A percentile compares a stretch with the other conserved stretches of the same genome.
These are phyloP conservation scores for Carcinoscorpius rotundicauda DNA, from an alignment of 1,140 invertebrate genomes.

Conservation along the genomic window DNA sequence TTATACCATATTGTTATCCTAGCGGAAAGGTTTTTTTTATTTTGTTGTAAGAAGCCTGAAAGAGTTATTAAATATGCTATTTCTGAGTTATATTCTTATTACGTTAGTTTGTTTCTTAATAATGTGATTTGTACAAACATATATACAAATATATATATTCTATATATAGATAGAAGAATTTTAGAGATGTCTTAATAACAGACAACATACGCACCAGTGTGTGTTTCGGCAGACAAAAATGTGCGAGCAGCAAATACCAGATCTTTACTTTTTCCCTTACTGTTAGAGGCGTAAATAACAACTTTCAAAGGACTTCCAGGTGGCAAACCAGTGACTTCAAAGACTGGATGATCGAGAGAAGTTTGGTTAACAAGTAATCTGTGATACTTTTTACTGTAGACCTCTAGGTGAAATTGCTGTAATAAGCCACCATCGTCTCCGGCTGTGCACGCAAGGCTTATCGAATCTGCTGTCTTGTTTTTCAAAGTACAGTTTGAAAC, in stretches of 20 bases:
- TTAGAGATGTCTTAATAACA: background rate
- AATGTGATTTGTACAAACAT: too few species aligned
- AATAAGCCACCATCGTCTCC: conserved; percentile 72
- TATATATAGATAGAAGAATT: too few species aligned
- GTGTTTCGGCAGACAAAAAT: conserved; percentile 17
- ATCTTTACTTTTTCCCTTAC: conserved; percentile 50
- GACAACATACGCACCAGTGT: conserved; percentile 16
- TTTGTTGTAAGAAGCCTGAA: too few species aligned
- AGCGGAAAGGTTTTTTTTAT: too few species aligned
- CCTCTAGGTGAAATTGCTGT: conserved; percentile 67
- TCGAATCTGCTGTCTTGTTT: conserved; percentile 68
- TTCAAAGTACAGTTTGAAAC: conserved; percentile 71
- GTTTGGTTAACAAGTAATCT: conserved; percentile 42
- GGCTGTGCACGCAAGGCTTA: conserved; percentile 61
- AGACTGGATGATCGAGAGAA: conserved; percentile 38
- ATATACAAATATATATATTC: too few species aligned
- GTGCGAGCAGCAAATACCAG: conserved; percentile 20
- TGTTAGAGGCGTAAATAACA: conserved; percentile 54
- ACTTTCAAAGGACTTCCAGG: conserved; percentile 29
- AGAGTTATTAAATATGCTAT: too few species aligned
- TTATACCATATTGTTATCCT: too few species aligned
- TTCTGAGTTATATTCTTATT: too few species aligned
- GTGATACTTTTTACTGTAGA: conserved; percentile 43
- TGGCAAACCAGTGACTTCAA: conserved; percentile 45
- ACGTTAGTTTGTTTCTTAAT: too few species aligned